Evolutionary conservation across 2,888 invertebrate species (phyloP).

Genomic region (Zygaena filipendulae): DNA sequence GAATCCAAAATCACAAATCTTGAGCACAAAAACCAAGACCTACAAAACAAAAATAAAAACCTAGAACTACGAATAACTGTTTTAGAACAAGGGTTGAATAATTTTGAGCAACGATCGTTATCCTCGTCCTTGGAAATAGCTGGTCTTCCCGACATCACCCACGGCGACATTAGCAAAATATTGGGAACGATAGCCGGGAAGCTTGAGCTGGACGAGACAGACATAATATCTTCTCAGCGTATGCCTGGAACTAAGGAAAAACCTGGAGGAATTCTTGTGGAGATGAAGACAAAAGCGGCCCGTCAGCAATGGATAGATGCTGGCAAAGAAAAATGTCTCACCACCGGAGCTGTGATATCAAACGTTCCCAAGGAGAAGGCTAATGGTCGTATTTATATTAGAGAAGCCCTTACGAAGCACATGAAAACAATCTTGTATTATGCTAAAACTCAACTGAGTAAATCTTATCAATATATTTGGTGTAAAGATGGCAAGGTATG

Average conservation of each 20-base stretch:
- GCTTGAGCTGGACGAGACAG: slow-evolving; percentile 3
- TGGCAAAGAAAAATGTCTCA: background rate
- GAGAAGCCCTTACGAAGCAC: slow-evolving; percentile 18
- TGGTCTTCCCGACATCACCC: slow-evolving; percentile 3
- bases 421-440: slow-evolving; percentile 16
- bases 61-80: slow-evolving; percentile 5
- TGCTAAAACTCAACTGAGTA: slow-evolving; percentile 11
- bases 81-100: slow-evolving; percentile 14
- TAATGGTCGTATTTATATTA: slow-evolving; percentile 10
- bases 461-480: slow-evolving; percentile 8
- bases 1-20: slow-evolving; percentile 6
- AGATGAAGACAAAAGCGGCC: slow-evolving; percentile 1
- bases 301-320: slow-evolving; percentile 16
- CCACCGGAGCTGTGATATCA: slow-evolving; percentile 1
- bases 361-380: slow-evolving; percentile 10
- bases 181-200: background rate
- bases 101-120: slow-evolving; percentile 12
- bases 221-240: slow-evolving; percentile 9
- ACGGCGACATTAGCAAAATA: slow-evolving; percentile 9
- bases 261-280: slow-evolving; percentile 3
- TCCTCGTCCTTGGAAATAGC: slow-evolving; percentile 6
- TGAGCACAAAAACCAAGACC: slow-evolving; percentile 17
- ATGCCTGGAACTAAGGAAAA: slow-evolving; percentile 15
- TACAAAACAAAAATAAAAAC: slow-evolving; percentile 8
- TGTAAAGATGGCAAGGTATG: slow-evolving; percentile 2